phyloP scores from a whole-genome alignment of 2,113 vertebrate genomes.

The Plestiodon gilberti region DNA sequence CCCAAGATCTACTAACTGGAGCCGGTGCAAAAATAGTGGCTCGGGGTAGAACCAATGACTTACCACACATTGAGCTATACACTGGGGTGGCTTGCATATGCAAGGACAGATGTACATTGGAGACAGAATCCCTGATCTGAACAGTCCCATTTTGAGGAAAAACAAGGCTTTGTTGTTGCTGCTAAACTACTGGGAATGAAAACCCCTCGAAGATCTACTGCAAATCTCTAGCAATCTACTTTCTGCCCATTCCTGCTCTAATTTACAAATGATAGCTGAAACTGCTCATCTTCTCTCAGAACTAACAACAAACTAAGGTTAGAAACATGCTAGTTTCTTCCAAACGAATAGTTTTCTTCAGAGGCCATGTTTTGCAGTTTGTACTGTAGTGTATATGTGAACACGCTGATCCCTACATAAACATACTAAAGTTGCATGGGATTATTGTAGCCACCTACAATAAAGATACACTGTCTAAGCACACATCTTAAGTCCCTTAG shows the following conservation, averaged over 20 bases:
- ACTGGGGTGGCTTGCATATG: too few species aligned
- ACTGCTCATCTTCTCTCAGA: neutral
- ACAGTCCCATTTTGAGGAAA: too few species aligned
- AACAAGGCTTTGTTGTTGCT: too few species aligned
- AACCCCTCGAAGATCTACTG: neutral
- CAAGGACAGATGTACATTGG: too few species aligned
- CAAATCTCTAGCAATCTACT: neutral
- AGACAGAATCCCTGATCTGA: too few species aligned
- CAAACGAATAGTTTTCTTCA: neutral
- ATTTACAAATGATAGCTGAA: neutral
- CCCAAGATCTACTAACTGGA: too few species aligned
- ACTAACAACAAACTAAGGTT: neutral
- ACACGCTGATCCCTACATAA: neutral
- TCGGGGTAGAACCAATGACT: too few species aligned
- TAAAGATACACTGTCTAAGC: neutral
- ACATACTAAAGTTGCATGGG: neutral
- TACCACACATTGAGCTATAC: too few species aligned
- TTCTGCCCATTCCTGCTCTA: neutral
- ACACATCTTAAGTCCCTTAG: neutral
- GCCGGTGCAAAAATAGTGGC: too few species aligned
- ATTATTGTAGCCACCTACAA: neutral
- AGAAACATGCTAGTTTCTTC: neutral
- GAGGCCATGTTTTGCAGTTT: too few species aligned
- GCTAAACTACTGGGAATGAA: too few species aligned
- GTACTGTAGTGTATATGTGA: neutral